A percentile compares a stretch with the other conserved stretches of the same genome.
Conservation (phyloP, 2,797 vertebrate genomes). For the Typhlichthys eigenmanni region DNA sequence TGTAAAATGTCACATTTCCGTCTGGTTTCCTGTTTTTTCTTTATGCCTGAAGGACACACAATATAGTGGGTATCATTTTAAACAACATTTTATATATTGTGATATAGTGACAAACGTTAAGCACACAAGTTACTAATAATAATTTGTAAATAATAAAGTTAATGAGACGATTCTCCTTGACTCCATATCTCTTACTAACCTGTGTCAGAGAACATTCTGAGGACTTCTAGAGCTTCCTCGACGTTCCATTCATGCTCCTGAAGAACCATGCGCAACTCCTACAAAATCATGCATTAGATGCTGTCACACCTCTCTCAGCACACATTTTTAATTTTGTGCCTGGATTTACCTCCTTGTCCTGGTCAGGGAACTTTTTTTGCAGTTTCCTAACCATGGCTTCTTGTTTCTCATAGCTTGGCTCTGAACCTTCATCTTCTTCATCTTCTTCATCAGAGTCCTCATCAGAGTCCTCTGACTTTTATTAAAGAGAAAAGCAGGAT, state of each 20-base stretch:
- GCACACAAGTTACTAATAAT: background rate
- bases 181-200: conserved; percentile 49
- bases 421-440: conserved; percentile 63
- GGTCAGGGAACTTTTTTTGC: conserved; percentile 84
- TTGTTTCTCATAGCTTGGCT: conserved; percentile 81
- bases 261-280: conserved; percentile 91
- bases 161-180: background rate
- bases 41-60: too few species aligned
- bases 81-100: too few species aligned
- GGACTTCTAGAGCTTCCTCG: conserved; percentile 84
- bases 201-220: conserved; percentile 85
- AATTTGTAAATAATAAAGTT: too few species aligned
- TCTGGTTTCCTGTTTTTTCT: too few species aligned
- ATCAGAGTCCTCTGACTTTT: conserved; percentile 63
- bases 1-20: too few species aligned
- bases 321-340: background rate
- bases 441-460: conserved; percentile 49
- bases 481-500: conserved; percentile 1
- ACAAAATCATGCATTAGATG: conserved; percentile 21
- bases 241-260: conserved; percentile 90
- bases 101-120: too few species aligned
- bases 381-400: conserved; percentile 86
- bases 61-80: too few species aligned
- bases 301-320: background rate
- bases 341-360: conserved; percentile 86